Conservation (phyloP, 2,888 invertebrate genomes). For the Nephrotoma flavescens region DNA sequence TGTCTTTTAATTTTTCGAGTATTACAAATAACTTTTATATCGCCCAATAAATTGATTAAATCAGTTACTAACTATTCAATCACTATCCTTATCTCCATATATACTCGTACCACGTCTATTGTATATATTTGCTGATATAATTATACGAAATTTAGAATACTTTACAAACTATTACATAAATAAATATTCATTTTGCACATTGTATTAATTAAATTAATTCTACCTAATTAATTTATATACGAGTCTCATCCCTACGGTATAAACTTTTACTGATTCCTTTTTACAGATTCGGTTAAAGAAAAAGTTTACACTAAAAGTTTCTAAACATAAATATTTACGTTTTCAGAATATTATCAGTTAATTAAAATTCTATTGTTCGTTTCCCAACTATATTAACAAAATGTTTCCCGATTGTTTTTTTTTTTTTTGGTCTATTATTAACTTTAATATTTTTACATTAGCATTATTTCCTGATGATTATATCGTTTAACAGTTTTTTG, state of each 20-base stretch:
- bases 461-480: not conserved
- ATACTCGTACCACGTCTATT: too few species aligned
- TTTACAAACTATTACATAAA: not conserved
- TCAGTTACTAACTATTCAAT: too few species aligned
- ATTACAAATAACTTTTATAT: too few species aligned
- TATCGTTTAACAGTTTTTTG: not conserved
- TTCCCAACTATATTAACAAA: not conserved
- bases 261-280: not conserved
- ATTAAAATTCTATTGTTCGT: not conserved
- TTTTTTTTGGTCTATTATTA: not conserved
- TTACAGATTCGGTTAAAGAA: not conserved
- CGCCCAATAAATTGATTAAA: too few species aligned
- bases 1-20: too few species aligned
- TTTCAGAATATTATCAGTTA: not conserved
- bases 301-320: not conserved
- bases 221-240: not conserved
- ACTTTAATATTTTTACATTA: not conserved
- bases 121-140: too few species aligned
- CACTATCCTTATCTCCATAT: too few species aligned
- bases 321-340: not conserved
- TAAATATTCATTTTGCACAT: not conserved
- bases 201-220: not conserved
- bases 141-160: too few species aligned
- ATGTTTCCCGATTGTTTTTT: not conserved
- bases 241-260: not conserved